These are phyloP conservation scores for Stenodema calcarata DNA, from an alignment of 2,888 invertebrate species.

Conservation along the genomic window DNA sequence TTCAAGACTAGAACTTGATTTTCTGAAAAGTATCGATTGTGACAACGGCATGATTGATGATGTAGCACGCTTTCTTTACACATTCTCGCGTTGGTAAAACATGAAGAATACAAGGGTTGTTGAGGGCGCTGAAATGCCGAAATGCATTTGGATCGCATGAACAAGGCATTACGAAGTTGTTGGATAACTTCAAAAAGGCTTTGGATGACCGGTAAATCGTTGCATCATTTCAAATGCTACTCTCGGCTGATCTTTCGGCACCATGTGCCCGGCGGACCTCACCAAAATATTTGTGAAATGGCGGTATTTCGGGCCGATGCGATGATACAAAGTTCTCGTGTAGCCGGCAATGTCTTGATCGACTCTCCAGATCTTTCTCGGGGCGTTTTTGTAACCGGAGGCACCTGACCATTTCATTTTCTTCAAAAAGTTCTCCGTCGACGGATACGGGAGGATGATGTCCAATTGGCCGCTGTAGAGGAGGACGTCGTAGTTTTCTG, in stretches of 20 bases:
- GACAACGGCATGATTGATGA: too few species aligned
- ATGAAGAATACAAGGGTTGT: too few species aligned
- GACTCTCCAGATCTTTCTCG: conserved; percentile 71
- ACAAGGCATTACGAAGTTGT: too few species aligned
- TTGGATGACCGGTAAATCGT: conserved; percentile 64
- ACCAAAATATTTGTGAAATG: conserved; percentile 76
- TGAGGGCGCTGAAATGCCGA: too few species aligned
- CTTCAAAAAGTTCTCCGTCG: conserved; percentile 79
- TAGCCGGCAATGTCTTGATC: conserved; percentile 76
- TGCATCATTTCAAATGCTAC: conserved; percentile 78
- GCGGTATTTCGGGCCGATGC: conserved; percentile 57
- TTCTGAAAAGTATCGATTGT: too few species aligned
- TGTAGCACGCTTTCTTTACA: too few species aligned
- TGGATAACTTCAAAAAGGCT: neutral
- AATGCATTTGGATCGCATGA: too few species aligned
- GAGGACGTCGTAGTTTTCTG: conserved; percentile 72
- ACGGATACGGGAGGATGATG: conserved; percentile 88
- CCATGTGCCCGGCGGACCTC: conserved; percentile 83
- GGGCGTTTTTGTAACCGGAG: conserved; percentile 71
- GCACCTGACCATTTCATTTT: conserved; percentile 73
- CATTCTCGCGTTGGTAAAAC: too few species aligned
- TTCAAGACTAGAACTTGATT: too few species aligned
- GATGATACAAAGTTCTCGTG: conserved; percentile 71
- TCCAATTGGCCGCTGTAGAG: conserved; percentile 91
- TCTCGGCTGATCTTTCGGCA: conserved; percentile 78